Base-by-base conservation (phyloP, 1,140 invertebrate species). In the Sitophilus oryzae region DNA sequence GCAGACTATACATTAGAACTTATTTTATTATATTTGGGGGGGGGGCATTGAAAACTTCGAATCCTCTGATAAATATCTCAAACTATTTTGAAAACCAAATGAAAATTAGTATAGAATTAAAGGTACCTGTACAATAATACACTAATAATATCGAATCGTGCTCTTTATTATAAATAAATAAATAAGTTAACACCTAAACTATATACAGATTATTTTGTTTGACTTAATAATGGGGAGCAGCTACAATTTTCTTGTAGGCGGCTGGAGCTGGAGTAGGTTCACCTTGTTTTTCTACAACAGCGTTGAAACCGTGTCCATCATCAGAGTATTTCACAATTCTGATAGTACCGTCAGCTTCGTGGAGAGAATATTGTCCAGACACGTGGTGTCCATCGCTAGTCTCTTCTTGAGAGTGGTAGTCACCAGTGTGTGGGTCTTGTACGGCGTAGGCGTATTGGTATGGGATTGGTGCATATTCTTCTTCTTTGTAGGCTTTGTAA, bases 311-410 rank as follows among this genome's bases (percentile, higher is more conserved):
- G 57, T 76, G 74, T 53, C 71, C 71, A 59, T 76, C 74, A 56
- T 74, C 75, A 21, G 75, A 73, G 64, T 78, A 78, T 60, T 74
- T 68, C 34, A 77, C 75, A 36, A 74, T 77, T 57, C 76, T 71
- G 38, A 76, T 67, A 52, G 72, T 73, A 58, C 77, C 77, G 60
- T 78, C 77, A 34, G 77, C 71, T 56, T 77, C 75, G n/a, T 76
- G 68, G 23, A 77, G 70, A 15, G 59, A 58, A 52, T 64, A 64
- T 22, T 55, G 40, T 18, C 52, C 52, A 21, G 41, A 36, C 10
- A 42, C 43, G 22, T 25, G 9, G 35, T 65, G 58, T 14, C 63
- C 63, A 18, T 60, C 43, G 2, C 61, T 40, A 0, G 35, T 23
- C 57, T 63, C 62, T 22, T 61, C 42, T 23, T 63, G 62, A 0